phyloP scores from a whole-genome alignment of 2,888 invertebrate species.

The Polyommatus icarus region DNA sequence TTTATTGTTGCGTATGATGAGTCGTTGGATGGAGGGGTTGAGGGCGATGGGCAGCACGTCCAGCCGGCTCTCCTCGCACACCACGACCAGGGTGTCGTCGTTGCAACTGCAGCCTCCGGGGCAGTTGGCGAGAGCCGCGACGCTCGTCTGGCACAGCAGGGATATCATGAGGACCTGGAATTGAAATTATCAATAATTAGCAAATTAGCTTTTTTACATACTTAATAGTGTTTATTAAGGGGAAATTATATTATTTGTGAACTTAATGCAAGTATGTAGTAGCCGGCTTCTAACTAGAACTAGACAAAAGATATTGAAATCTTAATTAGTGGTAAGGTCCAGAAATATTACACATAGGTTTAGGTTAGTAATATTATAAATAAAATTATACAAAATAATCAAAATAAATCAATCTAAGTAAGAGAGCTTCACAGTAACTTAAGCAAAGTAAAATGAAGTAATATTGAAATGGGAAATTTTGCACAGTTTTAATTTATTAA shows the following conservation, averaged over 20 bases:
- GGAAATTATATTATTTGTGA: background rate
- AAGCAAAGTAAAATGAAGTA: conserved; percentile 65
- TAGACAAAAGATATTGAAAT: too few species aligned
- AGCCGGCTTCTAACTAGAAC: too few species aligned
- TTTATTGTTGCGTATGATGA: conserved; percentile 91
- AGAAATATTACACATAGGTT: background rate
- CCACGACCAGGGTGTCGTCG: conserved; percentile 92
- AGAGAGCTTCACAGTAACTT: conserved; percentile 51
- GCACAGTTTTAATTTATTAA: conserved; percentile 79
- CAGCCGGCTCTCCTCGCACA: conserved; percentile 91
- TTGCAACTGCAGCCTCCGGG: conserved; percentile 94
- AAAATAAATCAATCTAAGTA: conserved; percentile 60
- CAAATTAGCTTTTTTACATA: background rate
- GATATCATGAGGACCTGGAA: conserved; percentile 71
- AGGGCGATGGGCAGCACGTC: conserved; percentile 94
- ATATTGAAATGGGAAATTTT: conserved; percentile 73
- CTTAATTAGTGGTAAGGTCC: background rate
- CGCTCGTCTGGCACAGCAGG: conserved; percentile 66
- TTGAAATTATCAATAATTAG: conserved; percentile 28
- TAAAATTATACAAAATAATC: conserved; percentile 39
- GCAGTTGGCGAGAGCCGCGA: conserved; percentile 86
- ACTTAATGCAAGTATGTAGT: background rate
- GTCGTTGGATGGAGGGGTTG: conserved; percentile 93
- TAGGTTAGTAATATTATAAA: background rate
- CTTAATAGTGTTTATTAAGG: background rate